Base-by-base conservation (phyloP, 1,140 invertebrate species). In the Ceratina japonica region DNA sequence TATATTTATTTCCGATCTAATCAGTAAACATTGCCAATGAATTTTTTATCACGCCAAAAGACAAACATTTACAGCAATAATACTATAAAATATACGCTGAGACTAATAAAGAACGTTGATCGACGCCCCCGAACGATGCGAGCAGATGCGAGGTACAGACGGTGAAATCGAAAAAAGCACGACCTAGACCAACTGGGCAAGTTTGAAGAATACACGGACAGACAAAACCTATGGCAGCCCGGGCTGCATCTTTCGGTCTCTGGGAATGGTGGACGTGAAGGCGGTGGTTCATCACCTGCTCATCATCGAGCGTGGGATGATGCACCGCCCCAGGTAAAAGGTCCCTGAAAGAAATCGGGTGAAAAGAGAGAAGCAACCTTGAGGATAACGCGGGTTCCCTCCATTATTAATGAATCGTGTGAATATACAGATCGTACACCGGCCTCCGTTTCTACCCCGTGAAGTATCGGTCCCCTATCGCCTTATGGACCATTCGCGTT, bases 281-380 rank as follows among this genome's bases (percentile, higher is more conserved):
- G 56, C 52, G 51, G 70, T 70, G 73, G 70, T 78, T 85, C 86
- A 89, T 88, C 89, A 91, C 89, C 90, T 91, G 90, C 85, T 89
- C 81, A 82, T 87, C 86, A 84, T 82, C 72, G 79, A 86, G 88
- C 88, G 89, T 90, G 89, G 89, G 90, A 90, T 88, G 89, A 89
- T 88, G 80, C 83, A 71, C 71, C 75, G 81, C 73, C 54, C 64
- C 85, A 87, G 86, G 84, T 87, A 86, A 79, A 78, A 82, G 56
- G 76, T 64, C 52, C 56, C 56, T 20, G 22, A 81, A 79, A 82
- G 71, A 71, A 83, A 79, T 79, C 84, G 86, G 85, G 82, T 86
- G 74, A 84, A 85, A 84, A 81, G 75, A 66, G 69, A 71, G 78
- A 85, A 65, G 37, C 54, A 58, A 56, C 62, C 74, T 85, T 58